Percentiles rank a stretch among this genome's conserved stretches.
These are phyloP conservation scores for Mesorhabditis spiculigera DNA, from an alignment of 2,888 invertebrate species.

Conservation along the genomic window DNA sequence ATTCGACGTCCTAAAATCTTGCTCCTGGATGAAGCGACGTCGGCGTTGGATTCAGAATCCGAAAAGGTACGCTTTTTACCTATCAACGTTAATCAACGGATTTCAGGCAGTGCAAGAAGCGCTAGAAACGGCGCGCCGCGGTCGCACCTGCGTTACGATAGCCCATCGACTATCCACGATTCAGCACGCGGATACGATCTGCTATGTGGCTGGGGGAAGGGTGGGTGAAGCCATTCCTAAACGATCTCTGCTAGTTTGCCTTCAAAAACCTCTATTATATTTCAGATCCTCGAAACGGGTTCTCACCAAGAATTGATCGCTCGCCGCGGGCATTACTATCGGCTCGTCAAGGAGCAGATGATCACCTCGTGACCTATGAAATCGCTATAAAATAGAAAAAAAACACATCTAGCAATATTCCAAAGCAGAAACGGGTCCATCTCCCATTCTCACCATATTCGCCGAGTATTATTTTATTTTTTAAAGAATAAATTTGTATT, in stretches of 20 bases:
- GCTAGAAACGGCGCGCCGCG: conserved; percentile 43
- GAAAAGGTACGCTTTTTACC: conserved; percentile 16
- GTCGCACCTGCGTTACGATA: conserved; percentile 51
- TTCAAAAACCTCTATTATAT: not conserved
- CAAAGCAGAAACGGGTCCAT: too few species aligned
- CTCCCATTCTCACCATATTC: too few species aligned
- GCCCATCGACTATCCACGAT: conserved; percentile 52
- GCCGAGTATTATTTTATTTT: too few species aligned
- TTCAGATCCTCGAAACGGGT: not conserved
- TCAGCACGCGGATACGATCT: conserved; percentile 47
- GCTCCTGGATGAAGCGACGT: conserved; percentile 34
- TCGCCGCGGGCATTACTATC: too few species aligned
- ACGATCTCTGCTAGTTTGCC: conserved; percentile 22
- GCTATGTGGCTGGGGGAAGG: conserved; percentile 42
- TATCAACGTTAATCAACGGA: not conserved
- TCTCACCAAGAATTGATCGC: not conserved
- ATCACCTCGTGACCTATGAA: too few species aligned
- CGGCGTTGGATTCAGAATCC: conserved; percentile 52
- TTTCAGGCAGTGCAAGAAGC: conserved; percentile 51
- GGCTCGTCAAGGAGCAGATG: too few species aligned
- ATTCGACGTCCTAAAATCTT: conserved; percentile 30
- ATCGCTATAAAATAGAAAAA: too few species aligned
- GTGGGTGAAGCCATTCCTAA: conserved; percentile 39
- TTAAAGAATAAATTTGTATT: too few species aligned
- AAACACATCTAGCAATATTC: too few species aligned